Evolutionary conservation across 2,888 invertebrate species (phyloP).

Genomic region (Trissonchulus sp.): DNA sequence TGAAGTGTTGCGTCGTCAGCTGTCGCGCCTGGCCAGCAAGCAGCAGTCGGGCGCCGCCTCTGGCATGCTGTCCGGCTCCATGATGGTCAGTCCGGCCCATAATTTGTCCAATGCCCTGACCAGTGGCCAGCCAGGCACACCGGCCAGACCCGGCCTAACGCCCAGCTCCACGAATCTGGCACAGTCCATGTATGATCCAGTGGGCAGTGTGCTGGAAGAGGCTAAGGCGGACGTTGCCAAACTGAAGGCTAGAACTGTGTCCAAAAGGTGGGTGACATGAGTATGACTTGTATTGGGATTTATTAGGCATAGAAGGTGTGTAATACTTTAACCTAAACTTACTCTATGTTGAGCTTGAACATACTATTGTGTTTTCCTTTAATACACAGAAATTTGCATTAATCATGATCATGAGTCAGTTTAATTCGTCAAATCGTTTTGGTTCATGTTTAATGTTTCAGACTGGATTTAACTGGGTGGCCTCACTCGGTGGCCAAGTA

Average conservation of each 20-base stretch:
- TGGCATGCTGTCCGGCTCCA: neutral
- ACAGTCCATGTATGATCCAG: neutral
- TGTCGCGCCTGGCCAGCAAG: conserved; percentile 36
- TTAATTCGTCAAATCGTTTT: no score
- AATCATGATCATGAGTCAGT: no score
- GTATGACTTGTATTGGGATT: no score
- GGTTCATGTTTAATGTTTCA: no score
- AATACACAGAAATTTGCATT: no score
- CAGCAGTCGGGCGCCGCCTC: conserved; percentile 29
- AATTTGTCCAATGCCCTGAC: neutral
- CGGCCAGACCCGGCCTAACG: neutral
- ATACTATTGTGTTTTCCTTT: no score
- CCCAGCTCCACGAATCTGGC: neutral
- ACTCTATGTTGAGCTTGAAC: no score
- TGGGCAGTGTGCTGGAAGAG: neutral
- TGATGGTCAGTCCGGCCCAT: neutral
- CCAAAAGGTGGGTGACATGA: conserved; percentile 31
- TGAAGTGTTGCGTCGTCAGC: conserved; percentile 63
- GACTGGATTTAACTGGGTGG: no score
- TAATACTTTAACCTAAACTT: no score
- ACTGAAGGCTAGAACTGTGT: conserved; percentile 42
- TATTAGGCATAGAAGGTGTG: no score
- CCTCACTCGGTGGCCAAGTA: no score
- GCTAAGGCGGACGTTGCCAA: conserved; percentile 69
- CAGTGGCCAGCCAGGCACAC: neutral